Evolutionary conservation across 2,797 vertebrate genomes (phyloP).

Genomic region (Phalanger gymnotis): DNA sequence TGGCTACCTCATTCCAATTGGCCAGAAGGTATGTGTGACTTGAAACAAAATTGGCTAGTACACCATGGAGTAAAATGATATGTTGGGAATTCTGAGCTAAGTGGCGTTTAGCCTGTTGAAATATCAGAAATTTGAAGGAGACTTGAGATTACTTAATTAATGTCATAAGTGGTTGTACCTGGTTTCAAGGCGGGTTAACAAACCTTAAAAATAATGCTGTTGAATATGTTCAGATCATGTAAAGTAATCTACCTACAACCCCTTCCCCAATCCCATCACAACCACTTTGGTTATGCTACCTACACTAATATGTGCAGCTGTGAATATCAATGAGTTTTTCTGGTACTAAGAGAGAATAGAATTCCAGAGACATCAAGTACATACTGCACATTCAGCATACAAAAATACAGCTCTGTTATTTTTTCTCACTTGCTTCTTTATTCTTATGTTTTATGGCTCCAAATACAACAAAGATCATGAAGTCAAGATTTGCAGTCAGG

Average conservation of each 20-base stretch:
- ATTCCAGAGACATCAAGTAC: neutral
- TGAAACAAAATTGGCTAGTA: constrained; percentile 8
- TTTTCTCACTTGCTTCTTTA: constrained; percentile 14
- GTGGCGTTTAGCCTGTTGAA: neutral
- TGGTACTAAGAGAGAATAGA: neutral
- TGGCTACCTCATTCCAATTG: neutral
- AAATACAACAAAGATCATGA: constrained; percentile 42
- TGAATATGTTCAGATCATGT: constrained; percentile 16
- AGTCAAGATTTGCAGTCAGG: constrained; percentile 40
- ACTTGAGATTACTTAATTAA: neutral
- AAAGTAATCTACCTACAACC: neutral
- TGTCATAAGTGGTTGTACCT: neutral
- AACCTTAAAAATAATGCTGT: neutral
- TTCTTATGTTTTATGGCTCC: constrained; percentile 18
- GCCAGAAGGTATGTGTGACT: neutral
- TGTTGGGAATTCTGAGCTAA: constrained; percentile 1
- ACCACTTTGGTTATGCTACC: neutral
- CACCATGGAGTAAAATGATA: neutral
- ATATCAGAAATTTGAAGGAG: neutral
- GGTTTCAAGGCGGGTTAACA: neutral
- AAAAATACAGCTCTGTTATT: neutral
- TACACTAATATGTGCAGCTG: neutral
- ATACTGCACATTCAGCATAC: neutral
- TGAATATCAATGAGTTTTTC: neutral
- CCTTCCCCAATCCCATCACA: neutral